Conservation (phyloP, 1,140 invertebrate genomes). For the Drosophila parvula region DNA sequence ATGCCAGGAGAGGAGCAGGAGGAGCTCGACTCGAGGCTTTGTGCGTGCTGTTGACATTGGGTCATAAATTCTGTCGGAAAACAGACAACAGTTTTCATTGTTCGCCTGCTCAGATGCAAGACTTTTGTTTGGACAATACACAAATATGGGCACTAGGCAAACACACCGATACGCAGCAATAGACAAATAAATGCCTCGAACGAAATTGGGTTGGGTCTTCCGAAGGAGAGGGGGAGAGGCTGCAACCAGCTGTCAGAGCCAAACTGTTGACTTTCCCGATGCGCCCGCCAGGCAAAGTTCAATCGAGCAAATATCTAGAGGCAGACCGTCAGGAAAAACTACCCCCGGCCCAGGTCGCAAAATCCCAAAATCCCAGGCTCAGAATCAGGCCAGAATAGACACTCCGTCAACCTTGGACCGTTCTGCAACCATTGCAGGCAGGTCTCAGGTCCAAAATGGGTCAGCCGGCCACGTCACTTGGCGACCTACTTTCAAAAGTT, state of each 20-base stretch:
- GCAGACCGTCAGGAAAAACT: not conserved
- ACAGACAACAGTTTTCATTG: constrained; percentile 63
- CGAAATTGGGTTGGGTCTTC: constrained; percentile 16
- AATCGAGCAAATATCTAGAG: constrained; percentile 11
- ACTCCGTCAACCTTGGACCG: constrained; percentile 3
- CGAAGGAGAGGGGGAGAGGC: constrained; percentile 1
- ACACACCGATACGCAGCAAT: constrained; percentile 54
- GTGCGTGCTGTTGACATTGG: constrained; percentile 71
- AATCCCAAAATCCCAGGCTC: not conserved
- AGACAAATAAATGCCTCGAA: constrained; percentile 49
- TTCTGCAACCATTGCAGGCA: constrained; percentile 1
- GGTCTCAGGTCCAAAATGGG: constrained; percentile 31
- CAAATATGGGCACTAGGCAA: constrained; percentile 57
- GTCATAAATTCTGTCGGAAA: constrained; percentile 68
- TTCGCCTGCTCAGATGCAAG: constrained; percentile 43
- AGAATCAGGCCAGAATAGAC: constrained; percentile 12
- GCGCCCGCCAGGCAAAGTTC: constrained; percentile 20
- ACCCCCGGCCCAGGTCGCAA: constrained; percentile 3
- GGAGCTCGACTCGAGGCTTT: constrained; percentile 4
- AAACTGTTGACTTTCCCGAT: constrained; percentile 30
- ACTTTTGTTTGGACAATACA: constrained; percentile 44
- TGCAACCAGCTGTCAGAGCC: constrained; percentile 57
- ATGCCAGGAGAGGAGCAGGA: constrained; percentile 9
- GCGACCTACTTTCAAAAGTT: constrained; percentile 24
- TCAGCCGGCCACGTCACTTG: constrained; percentile 38